These are phyloP conservation scores for Sminthopsis crassicaudata DNA, from an alignment of 2,113 vertebrate genomes.

Conservation along the genomic window DNA sequence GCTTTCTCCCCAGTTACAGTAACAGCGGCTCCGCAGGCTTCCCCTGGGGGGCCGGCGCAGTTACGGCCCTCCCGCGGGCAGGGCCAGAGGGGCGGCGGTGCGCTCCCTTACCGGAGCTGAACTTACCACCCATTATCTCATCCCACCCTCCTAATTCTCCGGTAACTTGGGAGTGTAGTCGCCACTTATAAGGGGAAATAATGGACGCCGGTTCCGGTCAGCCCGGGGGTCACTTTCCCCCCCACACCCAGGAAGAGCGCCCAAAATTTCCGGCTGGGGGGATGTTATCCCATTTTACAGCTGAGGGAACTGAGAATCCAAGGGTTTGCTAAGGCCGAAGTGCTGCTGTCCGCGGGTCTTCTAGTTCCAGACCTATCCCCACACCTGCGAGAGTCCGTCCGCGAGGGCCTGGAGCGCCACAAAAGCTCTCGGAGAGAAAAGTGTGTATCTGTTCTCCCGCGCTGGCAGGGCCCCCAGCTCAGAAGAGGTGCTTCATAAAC, in stretches of 20 bases:
- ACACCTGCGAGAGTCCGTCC: too few relatives aligned
- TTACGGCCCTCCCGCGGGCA: too few relatives aligned
- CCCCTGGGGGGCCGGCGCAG: too few relatives aligned
- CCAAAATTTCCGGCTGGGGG: background rate
- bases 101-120: background rate
- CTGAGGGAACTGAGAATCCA: background rate
- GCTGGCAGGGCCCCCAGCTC: too few relatives aligned
- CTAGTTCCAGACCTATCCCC: background rate
- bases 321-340: background rate
- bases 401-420: too few relatives aligned
- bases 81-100: background rate
- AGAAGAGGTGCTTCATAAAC: background rate
- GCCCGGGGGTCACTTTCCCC: background rate
- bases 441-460: background rate
- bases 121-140: background rate
- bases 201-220: background rate
- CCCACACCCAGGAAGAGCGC: background rate
- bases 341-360: background rate
- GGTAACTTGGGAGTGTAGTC: background rate
- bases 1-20: rapidly evolving
- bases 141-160: background rate
- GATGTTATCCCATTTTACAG: background rate
- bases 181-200: too few relatives aligned
- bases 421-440: background rate
- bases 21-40: background rate